phyloP scores from a whole-genome alignment of 2,797 vertebrate species.

The Tauraco hartlaubi region DNA sequence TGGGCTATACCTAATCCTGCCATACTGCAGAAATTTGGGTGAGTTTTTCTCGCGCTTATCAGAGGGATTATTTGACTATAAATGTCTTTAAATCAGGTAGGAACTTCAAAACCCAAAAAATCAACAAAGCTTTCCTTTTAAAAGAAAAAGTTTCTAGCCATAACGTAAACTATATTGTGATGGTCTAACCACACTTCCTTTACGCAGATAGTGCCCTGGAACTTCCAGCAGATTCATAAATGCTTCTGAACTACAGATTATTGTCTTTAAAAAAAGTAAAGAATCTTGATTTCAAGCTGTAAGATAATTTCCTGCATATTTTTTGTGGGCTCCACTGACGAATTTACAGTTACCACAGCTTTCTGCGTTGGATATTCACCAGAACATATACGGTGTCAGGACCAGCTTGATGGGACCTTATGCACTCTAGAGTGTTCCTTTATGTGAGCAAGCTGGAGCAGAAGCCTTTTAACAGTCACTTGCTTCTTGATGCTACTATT shows the following conservation, averaged over 20 bases:
- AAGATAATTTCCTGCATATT: background rate
- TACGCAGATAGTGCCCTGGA: background rate
- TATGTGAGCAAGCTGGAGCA: background rate
- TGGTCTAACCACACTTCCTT: background rate
- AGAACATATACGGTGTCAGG: background rate
- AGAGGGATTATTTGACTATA: background rate
- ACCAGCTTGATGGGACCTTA: background rate
- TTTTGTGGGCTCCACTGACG: background rate
- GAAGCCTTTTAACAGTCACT: background rate
- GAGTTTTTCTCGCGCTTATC: background rate
- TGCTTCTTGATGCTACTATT: background rate
- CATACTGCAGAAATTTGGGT: background rate
- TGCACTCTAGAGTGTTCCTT: background rate
- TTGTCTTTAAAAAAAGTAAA: background rate
- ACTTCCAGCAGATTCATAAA: background rate
- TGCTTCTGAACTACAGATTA: background rate
- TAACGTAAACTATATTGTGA: background rate
- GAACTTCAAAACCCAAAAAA: background rate
- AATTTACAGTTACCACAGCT: background rate
- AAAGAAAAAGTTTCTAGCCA: background rate
- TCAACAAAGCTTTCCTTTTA: background rate
- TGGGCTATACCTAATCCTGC: background rate
- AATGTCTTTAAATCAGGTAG: background rate
- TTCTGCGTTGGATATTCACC: background rate
- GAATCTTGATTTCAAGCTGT: background rate